phyloP scores from a whole-genome alignment of 2,888 invertebrate species.

The Lasioglossum leucozonium region DNA sequence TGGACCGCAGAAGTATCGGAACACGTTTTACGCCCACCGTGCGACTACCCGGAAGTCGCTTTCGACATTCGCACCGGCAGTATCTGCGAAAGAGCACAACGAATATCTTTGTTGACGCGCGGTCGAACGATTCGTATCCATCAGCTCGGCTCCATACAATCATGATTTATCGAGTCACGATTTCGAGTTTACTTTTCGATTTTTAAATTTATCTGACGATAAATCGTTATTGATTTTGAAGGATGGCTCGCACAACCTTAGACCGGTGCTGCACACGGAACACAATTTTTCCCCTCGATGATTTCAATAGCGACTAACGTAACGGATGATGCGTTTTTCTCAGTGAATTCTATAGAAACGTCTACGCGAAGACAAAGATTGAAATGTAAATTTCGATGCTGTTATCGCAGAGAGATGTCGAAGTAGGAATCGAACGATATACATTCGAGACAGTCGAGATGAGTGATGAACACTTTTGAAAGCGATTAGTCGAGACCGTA shows the following conservation, averaged over 20 bases:
- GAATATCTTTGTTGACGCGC: slow-evolving; percentile 44
- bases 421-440: neutral
- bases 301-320: neutral
- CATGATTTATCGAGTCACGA: slow-evolving; percentile 41
- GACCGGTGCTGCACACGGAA: neutral
- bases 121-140: slow-evolving; percentile 11
- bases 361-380: neutral
- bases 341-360: neutral
- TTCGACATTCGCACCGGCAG: slow-evolving; percentile 10
- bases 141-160: slow-evolving; percentile 31
- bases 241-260: neutral
- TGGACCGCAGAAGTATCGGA: neutral
- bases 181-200: slow-evolving; percentile 32
- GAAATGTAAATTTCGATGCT: neutral
- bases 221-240: slow-evolving; percentile 41
- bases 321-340: neutral
- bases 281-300: neutral
- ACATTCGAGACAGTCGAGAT: neutral
- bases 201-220: slow-evolving; percentile 41
- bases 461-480: neutral
- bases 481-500: neutral
- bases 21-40: neutral
- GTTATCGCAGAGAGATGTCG: neutral
- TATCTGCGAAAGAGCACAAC: slow-evolving; percentile 23
- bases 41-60: neutral